Conservation (phyloP, 2,888 invertebrate genomes). For the Saturnia japonica region DNA sequence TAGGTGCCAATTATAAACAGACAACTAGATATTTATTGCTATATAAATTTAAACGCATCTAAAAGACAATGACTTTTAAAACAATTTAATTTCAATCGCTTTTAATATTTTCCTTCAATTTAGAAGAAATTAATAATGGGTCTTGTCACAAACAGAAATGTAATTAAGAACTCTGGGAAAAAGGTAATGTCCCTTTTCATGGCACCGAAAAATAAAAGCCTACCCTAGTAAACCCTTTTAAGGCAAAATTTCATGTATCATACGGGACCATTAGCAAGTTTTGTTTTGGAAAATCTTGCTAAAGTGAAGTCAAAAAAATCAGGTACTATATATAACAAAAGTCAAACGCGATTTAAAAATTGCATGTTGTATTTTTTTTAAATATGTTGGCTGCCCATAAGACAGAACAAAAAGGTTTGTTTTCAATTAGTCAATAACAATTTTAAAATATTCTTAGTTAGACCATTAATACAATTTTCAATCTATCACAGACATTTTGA, state of each 20-base stretch:
- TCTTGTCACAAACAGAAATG: constrained; percentile 3
- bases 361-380: no score
- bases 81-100: neutral
- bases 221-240: neutral
- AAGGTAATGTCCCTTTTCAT: neutral
- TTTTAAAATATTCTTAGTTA: no score
- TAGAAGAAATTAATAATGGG: neutral
- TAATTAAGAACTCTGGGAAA: neutral
- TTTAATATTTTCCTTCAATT: neutral
- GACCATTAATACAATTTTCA: no score
- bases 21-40: no score
- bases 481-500: neutral
- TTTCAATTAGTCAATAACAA: no score
- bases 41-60: neutral
- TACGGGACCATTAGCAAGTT: neutral
- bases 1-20: no score
- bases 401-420: no score
- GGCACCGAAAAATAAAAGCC: neutral
- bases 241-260: neutral
- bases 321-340: no score
- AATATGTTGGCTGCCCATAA: no score
- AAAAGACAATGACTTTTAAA: neutral
- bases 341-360: no score
- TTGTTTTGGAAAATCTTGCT: neutral
- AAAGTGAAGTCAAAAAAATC: neutral